These are phyloP conservation scores for Sakesphorus luctuosus DNA, from an alignment of 2,113 vertebrate genomes.

Conservation along the genomic window DNA sequence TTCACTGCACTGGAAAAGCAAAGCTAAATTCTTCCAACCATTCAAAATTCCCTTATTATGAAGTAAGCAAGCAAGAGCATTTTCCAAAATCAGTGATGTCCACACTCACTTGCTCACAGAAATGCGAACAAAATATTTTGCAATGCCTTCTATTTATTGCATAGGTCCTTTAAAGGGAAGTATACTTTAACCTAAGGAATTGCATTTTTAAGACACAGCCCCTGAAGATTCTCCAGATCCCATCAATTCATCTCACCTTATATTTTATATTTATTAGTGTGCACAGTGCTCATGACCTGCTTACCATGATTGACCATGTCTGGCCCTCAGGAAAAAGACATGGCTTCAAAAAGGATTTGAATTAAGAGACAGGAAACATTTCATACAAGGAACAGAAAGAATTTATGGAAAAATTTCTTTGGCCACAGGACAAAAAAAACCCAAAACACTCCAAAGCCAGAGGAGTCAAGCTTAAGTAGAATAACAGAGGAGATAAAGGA, in stretches of 20 bases:
- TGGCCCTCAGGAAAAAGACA: not conserved
- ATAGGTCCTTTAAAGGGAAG: not conserved
- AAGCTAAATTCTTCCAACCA: not conserved
- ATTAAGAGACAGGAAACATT: not conserved
- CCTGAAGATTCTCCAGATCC: not conserved
- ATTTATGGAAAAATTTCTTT: not conserved
- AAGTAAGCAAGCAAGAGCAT: not conserved
- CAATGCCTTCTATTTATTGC: not conserved
- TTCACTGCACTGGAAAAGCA: not conserved
- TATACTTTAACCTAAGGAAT: not conserved
- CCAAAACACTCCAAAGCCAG: not conserved
- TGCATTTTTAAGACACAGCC: not conserved
- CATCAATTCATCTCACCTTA: not conserved
- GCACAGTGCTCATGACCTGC: not conserved
- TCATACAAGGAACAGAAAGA: not conserved
- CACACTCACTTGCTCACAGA: not conserved
- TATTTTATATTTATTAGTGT: not conserved
- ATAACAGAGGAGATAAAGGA: not conserved
- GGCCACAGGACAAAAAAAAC: not conserved
- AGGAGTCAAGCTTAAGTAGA: not conserved
- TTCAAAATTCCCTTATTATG: not conserved
- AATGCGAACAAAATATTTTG: not conserved
- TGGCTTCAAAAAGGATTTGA: not conserved
- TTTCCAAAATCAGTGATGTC: not conserved
- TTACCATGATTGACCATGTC: not conserved